Evolutionary conservation across 2,113 vertebrate species (phyloP), one percentile per base, ranked within the genome.

Genomic region (Sinocyclocheilus maitianheensis): DNA sequence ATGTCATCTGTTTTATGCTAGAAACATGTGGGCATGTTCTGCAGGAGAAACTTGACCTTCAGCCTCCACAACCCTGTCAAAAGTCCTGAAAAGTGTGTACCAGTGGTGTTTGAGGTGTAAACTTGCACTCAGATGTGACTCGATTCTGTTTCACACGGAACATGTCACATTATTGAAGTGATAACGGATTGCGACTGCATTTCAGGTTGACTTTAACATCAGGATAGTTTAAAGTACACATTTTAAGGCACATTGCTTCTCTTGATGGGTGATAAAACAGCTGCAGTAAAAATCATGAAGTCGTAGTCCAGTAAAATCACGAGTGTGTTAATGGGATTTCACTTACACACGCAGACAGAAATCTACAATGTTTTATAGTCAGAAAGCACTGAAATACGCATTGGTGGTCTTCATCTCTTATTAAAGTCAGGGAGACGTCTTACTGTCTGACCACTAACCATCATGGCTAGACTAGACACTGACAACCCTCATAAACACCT

Each of bases 241-340:
- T 40, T 37, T 62, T 79, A 75, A 48, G 72, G 40, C 72, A 75
- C 72, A 46, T 84, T 84, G 60, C 74, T 77, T 65, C 62, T 77
- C 62, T 34, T 77, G 55, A 48, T 77, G 71, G 62, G 72, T 84
- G 18, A 77, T 65, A 77, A 77, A 76, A 63, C 20, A n/a, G 43
- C 46, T 26, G 40, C 24, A 63, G 75, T 77, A 77, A 84, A 75
- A 84, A 75, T 24, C 84, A 46, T 12, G 40, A 75, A 75, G 2
- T 24, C 18, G 3, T 53, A 53, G 46, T 84, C 58, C 37, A 5
- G 14, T 77, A 48, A 77, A 84, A 63, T 40, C 30, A 62, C 9
- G 2, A 79, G 78, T 81, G 7, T 81, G 58, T 65, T 63, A 81
- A 81, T 63, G 58, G 13, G 30, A 83, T 72, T 69, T 34, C 5